These are phyloP conservation scores for Drymonia ruficornis DNA, from an alignment of 2,888 invertebrate species.

Conservation along the genomic window DNA sequence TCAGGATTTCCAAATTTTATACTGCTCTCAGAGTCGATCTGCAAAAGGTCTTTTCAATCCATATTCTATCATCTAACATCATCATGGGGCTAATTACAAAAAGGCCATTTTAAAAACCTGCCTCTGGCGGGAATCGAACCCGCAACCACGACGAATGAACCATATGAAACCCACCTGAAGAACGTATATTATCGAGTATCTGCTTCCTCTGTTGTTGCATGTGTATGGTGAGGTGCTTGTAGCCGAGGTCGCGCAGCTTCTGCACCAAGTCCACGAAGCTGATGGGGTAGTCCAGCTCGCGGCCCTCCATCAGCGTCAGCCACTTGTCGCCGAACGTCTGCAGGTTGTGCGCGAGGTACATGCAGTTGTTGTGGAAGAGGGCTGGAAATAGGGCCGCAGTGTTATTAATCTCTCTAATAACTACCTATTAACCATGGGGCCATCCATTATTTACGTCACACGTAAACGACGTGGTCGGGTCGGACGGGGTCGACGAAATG, in stretches of 20 bases:
- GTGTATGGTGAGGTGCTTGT: constrained; percentile 89
- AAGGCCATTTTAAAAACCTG: too few species aligned
- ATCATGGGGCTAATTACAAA: too few species aligned
- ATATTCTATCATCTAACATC: too few species aligned
- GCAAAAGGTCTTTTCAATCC: too few species aligned
- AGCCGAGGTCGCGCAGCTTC: constrained; percentile 87
- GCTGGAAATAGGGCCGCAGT: constrained; percentile 77
- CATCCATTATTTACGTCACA: too few species aligned
- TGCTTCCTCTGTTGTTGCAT: constrained; percentile 91
- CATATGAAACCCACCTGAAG: constrained; percentile 85
- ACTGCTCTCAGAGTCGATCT: too few species aligned
- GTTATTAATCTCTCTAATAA: neutral
- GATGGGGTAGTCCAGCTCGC: constrained; percentile 82
- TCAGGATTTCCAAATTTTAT: too few species aligned
- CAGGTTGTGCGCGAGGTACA: constrained; percentile 92
- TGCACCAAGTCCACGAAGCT: constrained; percentile 89
- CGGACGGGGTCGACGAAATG: too few species aligned
- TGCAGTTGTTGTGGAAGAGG: constrained; percentile 95
- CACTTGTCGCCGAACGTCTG: constrained; percentile 88
- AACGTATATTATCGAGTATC: constrained; percentile 89
- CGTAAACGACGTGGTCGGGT: too few species aligned
- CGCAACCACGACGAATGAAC: too few species aligned
- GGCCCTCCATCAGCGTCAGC: constrained; percentile 84
- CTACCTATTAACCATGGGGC: too few species aligned
- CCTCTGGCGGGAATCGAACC: too few species aligned